Base-by-base conservation (phyloP, 2,797 vertebrate genomes). In the Pseudomugil gertrudae region DNA sequence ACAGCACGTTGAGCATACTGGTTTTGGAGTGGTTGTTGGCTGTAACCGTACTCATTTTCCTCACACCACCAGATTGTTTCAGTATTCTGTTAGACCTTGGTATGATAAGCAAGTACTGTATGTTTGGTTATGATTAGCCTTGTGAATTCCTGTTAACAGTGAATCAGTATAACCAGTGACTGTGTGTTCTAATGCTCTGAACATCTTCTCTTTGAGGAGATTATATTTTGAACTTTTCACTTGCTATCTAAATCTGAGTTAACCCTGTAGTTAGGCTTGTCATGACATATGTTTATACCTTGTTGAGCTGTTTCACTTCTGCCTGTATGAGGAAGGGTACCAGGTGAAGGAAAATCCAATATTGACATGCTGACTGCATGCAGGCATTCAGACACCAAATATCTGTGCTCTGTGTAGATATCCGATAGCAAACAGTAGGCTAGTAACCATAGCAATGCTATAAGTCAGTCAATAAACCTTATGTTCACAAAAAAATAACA, bases 41-140 rank as follows among this genome's bases (percentile, higher is more conserved):
- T 79, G 59, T 51, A 86, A 90, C 88, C 84, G 80, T 86, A 80
- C 72, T 75, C 73, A 65, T 70, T 85, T 90, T 79, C 86, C 64
- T 74, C 69, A 62, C 68, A 40, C 50, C 57, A 19, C 48, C 74
- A 56, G 47, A 53, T 8, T 11, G 24, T 33, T 72, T 63, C 59
- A 57, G 57, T 63, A 6, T 55, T 57, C 43, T 50, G 52, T 72
- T 74, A 78, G 56, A 67, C 52, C 48, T 32, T 11, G 30, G 26
- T 9, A 11, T 29, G 33, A 58, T 47, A 4, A 57, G 35, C 45
- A 43, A 59, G 52, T 66, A 43, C 2, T 17, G 4, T 29, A 21
- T 17, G 0, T 57, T 7, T 19, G 19, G 30, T 13, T 60, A 38
- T 47, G 51, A 10, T 26, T 36, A 35, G 11, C n/a, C 30, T 24